Evolutionary conservation across 2,113 vertebrate genomes (phyloP).

Genomic region (Chrysemys picta): DNA sequence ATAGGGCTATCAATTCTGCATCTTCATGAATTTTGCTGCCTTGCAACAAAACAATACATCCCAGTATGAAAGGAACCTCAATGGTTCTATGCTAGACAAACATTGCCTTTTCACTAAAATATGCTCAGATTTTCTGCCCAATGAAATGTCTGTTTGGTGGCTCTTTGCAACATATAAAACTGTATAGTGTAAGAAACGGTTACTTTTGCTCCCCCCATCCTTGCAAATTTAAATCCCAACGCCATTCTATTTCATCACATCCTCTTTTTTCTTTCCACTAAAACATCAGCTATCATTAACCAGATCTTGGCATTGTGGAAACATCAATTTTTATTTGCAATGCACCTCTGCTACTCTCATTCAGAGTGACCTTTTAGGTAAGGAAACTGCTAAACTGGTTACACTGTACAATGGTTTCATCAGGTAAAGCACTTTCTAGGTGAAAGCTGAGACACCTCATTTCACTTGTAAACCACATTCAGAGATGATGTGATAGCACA

Average conservation of each 20-base stretch:
- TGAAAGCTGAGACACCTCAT: not conserved
- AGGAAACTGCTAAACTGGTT: not conserved
- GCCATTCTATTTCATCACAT: not conserved
- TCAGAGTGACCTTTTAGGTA: not conserved
- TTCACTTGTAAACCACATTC: not conserved
- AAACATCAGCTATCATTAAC: slow-evolving; percentile 34
- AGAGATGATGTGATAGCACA: not conserved
- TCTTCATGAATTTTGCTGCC: not conserved
- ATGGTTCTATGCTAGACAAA: not conserved
- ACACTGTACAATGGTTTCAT: not conserved
- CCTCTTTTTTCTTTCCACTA: not conserved
- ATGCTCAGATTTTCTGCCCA: not conserved
- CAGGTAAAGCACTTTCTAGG: not conserved
- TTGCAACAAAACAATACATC: not conserved
- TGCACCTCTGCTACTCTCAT: not conserved
- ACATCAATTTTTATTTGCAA: not conserved
- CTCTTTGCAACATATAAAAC: not conserved
- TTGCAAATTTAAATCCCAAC: slow-evolving; percentile 30
- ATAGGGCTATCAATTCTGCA: not conserved
- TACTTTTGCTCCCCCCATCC: not conserved
- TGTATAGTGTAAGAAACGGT: slow-evolving; percentile 17
- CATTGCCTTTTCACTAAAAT: not conserved
- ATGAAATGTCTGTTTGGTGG: not conserved
- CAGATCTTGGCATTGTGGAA: not conserved
- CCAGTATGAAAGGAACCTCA: not conserved